phyloP scores from a whole-genome alignment of 2,113 vertebrate species.

The Spea multiplicata region DNA sequence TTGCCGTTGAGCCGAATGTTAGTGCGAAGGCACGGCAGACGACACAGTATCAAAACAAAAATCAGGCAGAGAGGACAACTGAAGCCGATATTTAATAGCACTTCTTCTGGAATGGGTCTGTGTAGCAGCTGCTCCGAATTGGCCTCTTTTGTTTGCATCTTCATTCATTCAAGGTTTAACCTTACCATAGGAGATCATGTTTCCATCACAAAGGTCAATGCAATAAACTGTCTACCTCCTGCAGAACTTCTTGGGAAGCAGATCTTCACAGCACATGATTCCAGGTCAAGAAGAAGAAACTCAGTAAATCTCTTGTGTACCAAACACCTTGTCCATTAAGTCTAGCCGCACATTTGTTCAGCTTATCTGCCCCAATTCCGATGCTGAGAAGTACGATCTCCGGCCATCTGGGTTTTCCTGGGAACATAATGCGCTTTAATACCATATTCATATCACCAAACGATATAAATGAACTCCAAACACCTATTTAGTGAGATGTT shows the following conservation, averaged over 20 bases:
- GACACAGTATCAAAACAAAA: neutral
- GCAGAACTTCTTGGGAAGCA: neutral
- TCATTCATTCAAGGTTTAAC: neutral
- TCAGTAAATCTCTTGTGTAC: no score
- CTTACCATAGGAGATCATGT: neutral
- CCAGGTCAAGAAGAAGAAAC: no score
- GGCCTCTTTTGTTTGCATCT: neutral
- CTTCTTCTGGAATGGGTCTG: neutral
- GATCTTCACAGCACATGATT: neutral
- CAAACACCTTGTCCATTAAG: no score
- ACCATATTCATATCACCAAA: no score
- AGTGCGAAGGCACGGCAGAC: slow-evolving; percentile 62
- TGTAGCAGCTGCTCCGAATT: neutral
- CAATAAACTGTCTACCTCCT: neutral
- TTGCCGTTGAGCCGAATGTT: slow-evolving; percentile 66
- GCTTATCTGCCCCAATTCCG: no score
- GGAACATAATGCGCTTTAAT: no score
- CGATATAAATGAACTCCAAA: no score
- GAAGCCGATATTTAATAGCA: neutral
- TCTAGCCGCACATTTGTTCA: no score
- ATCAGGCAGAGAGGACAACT: neutral
- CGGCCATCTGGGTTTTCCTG: no score
- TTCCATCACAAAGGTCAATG: neutral
- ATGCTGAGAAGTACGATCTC: no score
- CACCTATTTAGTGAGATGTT: no score